A percentile compares a stretch with the other conserved stretches of the same genome.
phyloP scores from a whole-genome alignment of 2,888 invertebrate species.

The Parascotia fuliginaria region DNA sequence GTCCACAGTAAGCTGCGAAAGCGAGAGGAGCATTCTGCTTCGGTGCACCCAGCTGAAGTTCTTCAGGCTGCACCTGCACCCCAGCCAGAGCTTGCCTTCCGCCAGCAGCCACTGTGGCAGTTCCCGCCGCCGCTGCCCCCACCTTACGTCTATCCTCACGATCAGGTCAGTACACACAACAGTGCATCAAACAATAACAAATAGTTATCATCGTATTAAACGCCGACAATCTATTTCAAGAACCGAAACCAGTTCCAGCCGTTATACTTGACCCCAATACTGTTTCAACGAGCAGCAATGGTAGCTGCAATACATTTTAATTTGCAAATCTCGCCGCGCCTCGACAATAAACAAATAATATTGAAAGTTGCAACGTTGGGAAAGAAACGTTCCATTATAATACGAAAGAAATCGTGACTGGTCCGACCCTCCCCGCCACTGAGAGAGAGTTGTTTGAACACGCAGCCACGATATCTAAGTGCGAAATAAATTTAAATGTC shows the following conservation, averaged over 20 bases:
- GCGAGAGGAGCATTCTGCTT: conserved; percentile 91
- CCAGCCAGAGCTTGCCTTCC: conserved; percentile 86
- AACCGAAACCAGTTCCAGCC: conserved; percentile 63
- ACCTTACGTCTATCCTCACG: conserved; percentile 91
- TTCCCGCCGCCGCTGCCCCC: conserved; percentile 93
- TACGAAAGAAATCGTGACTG: conserved; percentile 78
- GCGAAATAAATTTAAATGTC: conserved; percentile 83
- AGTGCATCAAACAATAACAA: conserved; percentile 23
- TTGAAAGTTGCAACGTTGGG: conserved; percentile 65
- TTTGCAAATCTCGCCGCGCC: conserved; percentile 45
- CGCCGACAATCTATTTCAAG: conserved; percentile 55
- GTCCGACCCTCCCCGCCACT: conserved; percentile 75
- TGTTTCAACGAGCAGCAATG: conserved; percentile 58
- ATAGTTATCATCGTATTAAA: conserved; percentile 20
- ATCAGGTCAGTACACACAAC: conserved; percentile 88
- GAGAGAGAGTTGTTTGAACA: conserved; percentile 75
- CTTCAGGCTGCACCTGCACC: conserved; percentile 84
- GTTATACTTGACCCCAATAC: conserved; percentile 78
- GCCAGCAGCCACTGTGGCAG: conserved; percentile 92
- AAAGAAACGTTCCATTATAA: conserved; percentile 61
- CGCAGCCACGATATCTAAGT: conserved; percentile 74
- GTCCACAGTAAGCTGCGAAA: conserved; percentile 96
- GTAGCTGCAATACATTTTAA: conserved; percentile 56
- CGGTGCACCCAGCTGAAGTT: conserved; percentile 89
- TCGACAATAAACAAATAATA: conserved; percentile 58